phyloP scores from a whole-genome alignment of 2,113 vertebrate genomes.

The Rhodinocichla rosea region DNA sequence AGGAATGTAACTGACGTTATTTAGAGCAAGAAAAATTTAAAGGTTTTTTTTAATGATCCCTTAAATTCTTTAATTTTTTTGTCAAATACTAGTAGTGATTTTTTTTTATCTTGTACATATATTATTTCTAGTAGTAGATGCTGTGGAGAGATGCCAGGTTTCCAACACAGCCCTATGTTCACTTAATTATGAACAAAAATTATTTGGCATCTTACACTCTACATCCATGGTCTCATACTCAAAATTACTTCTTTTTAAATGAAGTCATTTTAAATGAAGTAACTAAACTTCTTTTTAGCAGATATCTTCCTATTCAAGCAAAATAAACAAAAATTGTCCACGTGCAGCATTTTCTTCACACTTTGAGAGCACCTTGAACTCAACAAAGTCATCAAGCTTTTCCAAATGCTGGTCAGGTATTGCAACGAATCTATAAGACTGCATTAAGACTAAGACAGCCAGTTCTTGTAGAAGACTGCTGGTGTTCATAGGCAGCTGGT shows the following conservation, averaged over 20 bases:
- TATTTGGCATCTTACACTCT: background rate
- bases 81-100: background rate
- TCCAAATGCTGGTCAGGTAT: background rate
- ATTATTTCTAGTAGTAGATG: background rate
- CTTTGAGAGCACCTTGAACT: background rate
- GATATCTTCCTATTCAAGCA: background rate
- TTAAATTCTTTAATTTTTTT: background rate
- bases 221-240: rapidly evolving
- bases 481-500: background rate
- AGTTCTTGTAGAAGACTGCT: background rate
- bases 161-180: background rate
- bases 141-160: background rate
- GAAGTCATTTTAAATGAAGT: too few species aligned
- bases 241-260: background rate
- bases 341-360: background rate
- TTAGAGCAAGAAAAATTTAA: background rate
- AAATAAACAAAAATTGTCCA: background rate
- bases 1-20: background rate
- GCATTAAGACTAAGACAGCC: background rate
- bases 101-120: background rate
- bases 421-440: background rate
- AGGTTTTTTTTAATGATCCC: background rate
- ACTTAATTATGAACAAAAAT: background rate
- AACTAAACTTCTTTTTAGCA: too few species aligned
- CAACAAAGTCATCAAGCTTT: background rate